These are phyloP conservation scores for Daphoenositta chrysoptera DNA, from an alignment of 2,113 vertebrate species.

Conservation along the genomic window DNA sequence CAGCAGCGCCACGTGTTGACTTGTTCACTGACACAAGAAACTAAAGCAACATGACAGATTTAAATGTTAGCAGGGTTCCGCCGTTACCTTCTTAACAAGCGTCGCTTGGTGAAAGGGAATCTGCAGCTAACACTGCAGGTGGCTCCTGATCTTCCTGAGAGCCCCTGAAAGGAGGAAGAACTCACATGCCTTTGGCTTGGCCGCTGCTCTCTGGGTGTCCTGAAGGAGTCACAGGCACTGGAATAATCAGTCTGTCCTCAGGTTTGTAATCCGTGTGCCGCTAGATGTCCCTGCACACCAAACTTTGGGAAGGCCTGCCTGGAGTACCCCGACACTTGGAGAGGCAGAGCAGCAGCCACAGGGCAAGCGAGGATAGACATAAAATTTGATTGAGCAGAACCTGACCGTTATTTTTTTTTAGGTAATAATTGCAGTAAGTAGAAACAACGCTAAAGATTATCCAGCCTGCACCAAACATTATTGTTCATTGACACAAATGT, in stretches of 20 bases:
- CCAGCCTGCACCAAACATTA: not conserved
- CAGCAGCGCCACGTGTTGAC: not conserved
- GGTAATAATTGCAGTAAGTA: not conserved
- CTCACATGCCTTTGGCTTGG: not conserved
- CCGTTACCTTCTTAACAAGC: not conserved
- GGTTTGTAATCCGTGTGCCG: not conserved
- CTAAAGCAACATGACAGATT: not conserved
- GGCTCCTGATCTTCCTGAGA: not conserved
- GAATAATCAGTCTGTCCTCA: accelerated
- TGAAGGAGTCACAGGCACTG: not conserved
- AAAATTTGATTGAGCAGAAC: not conserved
- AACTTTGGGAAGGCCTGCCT: not conserved
- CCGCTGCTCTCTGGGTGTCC: not conserved
- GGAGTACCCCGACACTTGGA: accelerated
- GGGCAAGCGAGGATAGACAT: not conserved
- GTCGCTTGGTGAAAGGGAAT: not conserved
- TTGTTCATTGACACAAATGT: not conserved
- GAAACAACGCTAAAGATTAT: not conserved
- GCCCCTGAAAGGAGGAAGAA: not conserved
- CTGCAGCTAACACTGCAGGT: not conserved
- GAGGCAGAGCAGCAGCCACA: not conserved
- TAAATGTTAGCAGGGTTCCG: not conserved
- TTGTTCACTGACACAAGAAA: not conserved
- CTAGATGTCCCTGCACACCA: conserved; percentile 67
- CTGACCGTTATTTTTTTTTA: not conserved